These are phyloP conservation scores for Tangara arthus DNA, from an alignment of 2,797 vertebrate species.

Conservation along the genomic window DNA sequence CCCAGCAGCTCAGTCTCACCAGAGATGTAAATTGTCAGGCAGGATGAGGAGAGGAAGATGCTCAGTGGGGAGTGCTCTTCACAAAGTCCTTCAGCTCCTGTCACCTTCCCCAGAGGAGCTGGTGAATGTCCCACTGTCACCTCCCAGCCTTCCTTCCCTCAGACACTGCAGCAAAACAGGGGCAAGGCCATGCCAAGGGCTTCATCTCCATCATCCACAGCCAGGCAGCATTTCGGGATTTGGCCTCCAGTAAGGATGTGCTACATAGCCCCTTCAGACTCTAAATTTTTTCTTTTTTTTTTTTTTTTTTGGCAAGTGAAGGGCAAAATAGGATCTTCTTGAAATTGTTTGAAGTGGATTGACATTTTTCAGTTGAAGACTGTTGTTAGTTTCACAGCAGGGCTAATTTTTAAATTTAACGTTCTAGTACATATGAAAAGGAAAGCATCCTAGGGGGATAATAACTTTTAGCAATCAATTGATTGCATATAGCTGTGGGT, in stretches of 20 bases:
- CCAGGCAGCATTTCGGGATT: not conserved
- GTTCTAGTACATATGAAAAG: constrained; percentile 61
- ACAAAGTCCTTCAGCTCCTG: not conserved
- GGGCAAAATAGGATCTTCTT: constrained; percentile 38
- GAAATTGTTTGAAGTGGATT: constrained; percentile 59
- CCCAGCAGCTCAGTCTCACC: not conserved
- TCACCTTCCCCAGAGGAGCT: not conserved
- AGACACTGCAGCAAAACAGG: not conserved
- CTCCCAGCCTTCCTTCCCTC: not conserved
- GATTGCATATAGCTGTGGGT: constrained; percentile 52
- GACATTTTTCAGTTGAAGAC: constrained; percentile 67
- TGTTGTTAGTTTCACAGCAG: constrained; percentile 69
- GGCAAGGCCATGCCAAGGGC: not conserved
- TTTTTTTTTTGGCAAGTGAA: not conserved
- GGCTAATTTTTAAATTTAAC: constrained; percentile 66
- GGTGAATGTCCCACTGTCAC: not conserved
- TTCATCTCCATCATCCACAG: not conserved
- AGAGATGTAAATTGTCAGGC: not conserved
- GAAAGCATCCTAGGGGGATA: constrained; percentile 69
- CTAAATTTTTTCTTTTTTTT: too few species aligned
- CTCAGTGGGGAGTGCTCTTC: not conserved
- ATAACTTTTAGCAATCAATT: constrained; percentile 74
- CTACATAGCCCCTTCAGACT: too few species aligned
- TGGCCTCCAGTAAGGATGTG: too few species aligned
- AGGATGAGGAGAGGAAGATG: not conserved